Percentiles rank a stretch among this genome's conserved stretches.
Conservation (phyloP, 1,140 invertebrate genomes). For the Listronotus bonariensis region DNA sequence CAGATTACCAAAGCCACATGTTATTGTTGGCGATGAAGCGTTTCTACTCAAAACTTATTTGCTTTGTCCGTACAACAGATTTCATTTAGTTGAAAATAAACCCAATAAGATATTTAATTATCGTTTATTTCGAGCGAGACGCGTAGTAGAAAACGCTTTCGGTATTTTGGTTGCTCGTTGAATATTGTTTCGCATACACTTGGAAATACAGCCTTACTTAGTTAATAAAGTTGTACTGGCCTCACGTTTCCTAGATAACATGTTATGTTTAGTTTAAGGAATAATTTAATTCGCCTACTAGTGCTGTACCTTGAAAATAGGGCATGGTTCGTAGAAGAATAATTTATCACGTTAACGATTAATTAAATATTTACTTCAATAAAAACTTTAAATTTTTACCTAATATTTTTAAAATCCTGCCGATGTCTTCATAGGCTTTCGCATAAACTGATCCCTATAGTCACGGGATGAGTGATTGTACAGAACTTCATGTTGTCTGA, state of each 20-base stretch:
- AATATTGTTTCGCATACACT: slow-evolving; percentile 21
- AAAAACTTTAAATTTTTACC: no score
- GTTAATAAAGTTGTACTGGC: slow-evolving; percentile 19
- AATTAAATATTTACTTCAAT: not conserved
- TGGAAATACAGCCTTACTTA: slow-evolving; percentile 20
- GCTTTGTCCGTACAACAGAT: slow-evolving; percentile 6
- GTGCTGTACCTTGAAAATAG: slow-evolving; percentile 4
- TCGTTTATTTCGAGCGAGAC: no score
- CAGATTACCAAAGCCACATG: slow-evolving; percentile 3
- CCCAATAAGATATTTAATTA: no score
- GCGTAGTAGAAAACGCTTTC: no score
- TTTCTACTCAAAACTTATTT: slow-evolving; percentile 16
- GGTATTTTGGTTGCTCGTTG: slow-evolving; percentile 12
- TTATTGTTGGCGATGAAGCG: slow-evolving; percentile 20
- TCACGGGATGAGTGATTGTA: slow-evolving; percentile 4
- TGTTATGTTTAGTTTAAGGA: slow-evolving; percentile 11
- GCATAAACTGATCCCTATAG: slow-evolving; percentile 7
- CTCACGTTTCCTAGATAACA: slow-evolving; percentile 7
- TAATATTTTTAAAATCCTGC: no score
- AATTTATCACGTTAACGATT: slow-evolving; percentile 7
- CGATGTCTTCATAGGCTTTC: not conserved
- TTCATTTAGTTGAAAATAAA: slow-evolving; percentile 6
- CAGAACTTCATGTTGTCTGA: slow-evolving; percentile 7
- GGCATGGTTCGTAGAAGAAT: slow-evolving; percentile 6
- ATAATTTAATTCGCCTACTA: slow-evolving; percentile 8